phyloP scores from a whole-genome alignment of 2,113 vertebrate genomes.

The Equus przewalskii region DNA sequence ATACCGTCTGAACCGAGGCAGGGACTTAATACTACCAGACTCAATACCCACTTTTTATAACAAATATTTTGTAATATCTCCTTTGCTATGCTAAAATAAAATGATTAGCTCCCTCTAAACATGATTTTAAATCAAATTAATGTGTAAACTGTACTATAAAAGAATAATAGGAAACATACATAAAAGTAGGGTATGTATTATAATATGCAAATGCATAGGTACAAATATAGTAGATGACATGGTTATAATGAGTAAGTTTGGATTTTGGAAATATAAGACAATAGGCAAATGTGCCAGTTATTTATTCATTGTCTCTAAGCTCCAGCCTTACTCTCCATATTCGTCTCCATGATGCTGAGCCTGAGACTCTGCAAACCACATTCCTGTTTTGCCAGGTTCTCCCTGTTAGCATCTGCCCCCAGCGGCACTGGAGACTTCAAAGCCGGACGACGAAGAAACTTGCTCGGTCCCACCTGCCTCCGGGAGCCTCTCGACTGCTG shows the following conservation, averaged over 20 bases:
- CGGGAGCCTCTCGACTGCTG: background rate
- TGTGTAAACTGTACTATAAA: background rate
- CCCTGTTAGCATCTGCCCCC: background rate
- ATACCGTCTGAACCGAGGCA: background rate
- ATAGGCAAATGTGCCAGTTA: background rate
- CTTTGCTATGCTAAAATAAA: background rate
- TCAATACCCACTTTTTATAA: background rate
- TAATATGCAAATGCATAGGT: background rate
- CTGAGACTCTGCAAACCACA: background rate
- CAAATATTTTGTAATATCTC: background rate
- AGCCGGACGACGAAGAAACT: background rate
- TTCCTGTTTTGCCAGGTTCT: background rate
- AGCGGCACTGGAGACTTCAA: background rate
- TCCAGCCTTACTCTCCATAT: background rate
- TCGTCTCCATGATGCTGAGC: background rate
- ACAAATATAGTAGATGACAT: background rate
- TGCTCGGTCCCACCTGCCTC: accelerated
- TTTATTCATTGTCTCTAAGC: background rate
- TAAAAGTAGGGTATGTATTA: background rate
- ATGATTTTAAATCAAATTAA: background rate
- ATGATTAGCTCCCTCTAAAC: background rate
- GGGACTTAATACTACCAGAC: background rate
- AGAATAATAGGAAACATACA: background rate
- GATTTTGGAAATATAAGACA: background rate
- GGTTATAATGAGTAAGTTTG: background rate